Base-by-base conservation (phyloP, 2,113 vertebrate species). In the Delphinus delphis region DNA sequence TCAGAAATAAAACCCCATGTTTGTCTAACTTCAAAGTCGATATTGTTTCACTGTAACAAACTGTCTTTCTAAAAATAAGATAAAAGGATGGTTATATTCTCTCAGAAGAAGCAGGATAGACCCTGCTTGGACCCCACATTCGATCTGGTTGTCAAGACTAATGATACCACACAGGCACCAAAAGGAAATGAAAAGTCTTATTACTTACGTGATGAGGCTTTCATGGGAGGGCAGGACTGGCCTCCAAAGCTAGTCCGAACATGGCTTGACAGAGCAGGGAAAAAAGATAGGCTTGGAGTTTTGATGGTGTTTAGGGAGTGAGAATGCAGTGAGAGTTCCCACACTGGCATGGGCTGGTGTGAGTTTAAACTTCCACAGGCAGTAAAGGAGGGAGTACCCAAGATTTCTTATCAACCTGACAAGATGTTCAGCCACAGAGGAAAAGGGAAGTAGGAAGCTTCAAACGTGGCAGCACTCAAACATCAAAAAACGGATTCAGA, bases 331-430 rank as follows among this genome's bases (percentile, higher is more conserved):
- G 5, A 94, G 47, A 9, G 10, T 77, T 84, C 47, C 21, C 0
- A 1, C 1, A 2, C 4, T 9, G 12, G 18, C 41, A 25, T 26
- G 18, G 17, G 3, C 21, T 53, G 41, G 2, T 3, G 10, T 81
- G 41, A 17, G 36, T 50, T 79, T 26, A 36, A 86, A 53, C 15
- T 79, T 15, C 21, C n/a, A 17, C 2, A 50, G 33, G 7, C 21
- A 26, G 21, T 58, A 31, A 70, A 67, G 14, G 20, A 28, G 28
- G 15, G 12, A 95, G 2, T 7, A 1, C 8, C 6, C 5, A 18
- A 20, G 31, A 20, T 65, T 89, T 91, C 38, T 94, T 26, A 79
- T 58, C 53, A 14, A 47, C 18, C 53, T 84, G 13, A 6, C 14
- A 31, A 82, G 2, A 17, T 89, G 20, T 62, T 41, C 23, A 80